Evolutionary conservation across 1,140 invertebrate genomes (phyloP).

Genomic region (Wasmannia auropunctata): DNA sequence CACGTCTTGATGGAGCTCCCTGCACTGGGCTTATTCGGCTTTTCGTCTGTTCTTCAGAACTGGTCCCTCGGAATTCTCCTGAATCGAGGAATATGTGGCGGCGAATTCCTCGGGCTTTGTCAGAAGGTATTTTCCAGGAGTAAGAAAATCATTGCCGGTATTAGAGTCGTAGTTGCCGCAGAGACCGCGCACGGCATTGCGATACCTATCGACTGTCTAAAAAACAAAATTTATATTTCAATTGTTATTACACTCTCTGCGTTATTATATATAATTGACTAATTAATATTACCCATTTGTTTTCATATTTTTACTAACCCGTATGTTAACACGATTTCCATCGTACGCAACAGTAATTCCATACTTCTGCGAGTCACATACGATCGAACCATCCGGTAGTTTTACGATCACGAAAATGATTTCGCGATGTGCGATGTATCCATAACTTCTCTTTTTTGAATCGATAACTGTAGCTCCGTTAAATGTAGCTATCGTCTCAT

Average conservation of each 20-base stretch:
- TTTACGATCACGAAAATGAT: slow-evolving; percentile 83
- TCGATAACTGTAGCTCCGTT: slow-evolving; percentile 78
- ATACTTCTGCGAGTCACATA: slow-evolving; percentile 83
- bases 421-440: slow-evolving; percentile 31
- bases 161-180: slow-evolving; percentile 87
- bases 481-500: slow-evolving; percentile 72
- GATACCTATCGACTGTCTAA: slow-evolving; percentile 81
- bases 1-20: slow-evolving; percentile 35
- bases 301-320: slow-evolving; percentile 54
- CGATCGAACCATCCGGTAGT: slow-evolving; percentile 83
- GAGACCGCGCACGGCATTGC: slow-evolving; percentile 86
- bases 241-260: not conserved
- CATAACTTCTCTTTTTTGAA: slow-evolving; percentile 64
- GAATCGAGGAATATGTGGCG: slow-evolving; percentile 86
- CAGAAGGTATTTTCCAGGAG: slow-evolving; percentile 86
- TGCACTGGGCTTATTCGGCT: slow-evolving; percentile 78
- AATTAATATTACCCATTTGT: not conserved
- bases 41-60: slow-evolving; percentile 76
- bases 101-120: slow-evolving; percentile 85
- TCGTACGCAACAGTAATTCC: slow-evolving; percentile 79
- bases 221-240: not conserved
- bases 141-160: slow-evolving; percentile 86
- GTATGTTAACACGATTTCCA: slow-evolving; percentile 62
- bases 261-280: not conserved
- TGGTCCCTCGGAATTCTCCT: slow-evolving; percentile 78